Conservation (phyloP, 2,888 invertebrate genomes). For the Schrankia costaestrigalis region DNA sequence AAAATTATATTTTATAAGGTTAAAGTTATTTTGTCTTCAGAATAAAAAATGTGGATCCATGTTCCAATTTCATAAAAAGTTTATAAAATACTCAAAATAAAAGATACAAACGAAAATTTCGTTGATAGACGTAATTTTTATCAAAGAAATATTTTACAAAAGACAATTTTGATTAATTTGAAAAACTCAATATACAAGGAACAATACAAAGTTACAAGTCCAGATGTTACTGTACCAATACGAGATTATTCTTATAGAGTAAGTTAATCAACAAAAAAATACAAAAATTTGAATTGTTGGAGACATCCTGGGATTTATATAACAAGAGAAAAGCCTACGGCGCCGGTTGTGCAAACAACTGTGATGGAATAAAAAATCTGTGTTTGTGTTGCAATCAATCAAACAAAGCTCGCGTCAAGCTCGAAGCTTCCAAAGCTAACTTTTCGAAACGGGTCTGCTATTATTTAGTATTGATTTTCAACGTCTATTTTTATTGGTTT, state of each 20-base stretch:
- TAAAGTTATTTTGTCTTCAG: no score
- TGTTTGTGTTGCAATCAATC: slow-evolving; percentile 77
- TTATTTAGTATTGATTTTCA: slow-evolving; percentile 72
- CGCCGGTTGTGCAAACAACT: slow-evolving; percentile 50
- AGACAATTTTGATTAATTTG: slow-evolving; percentile 20
- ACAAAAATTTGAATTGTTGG: slow-evolving; percentile 26
- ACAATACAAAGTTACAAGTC: slow-evolving; percentile 18
- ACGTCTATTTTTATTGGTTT: slow-evolving; percentile 61
- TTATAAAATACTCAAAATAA: slow-evolving; percentile 1
- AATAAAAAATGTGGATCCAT: no score
- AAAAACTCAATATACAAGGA: slow-evolving; percentile 7
- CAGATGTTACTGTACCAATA: slow-evolving; percentile 34
- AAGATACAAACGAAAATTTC: no score
- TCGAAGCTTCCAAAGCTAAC: slow-evolving; percentile 62
- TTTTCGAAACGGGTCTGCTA: slow-evolving; percentile 57
- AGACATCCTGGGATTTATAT: slow-evolving; percentile 32
- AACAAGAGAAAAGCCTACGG: slow-evolving; percentile 44
- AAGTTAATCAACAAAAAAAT: slow-evolving; percentile 33
- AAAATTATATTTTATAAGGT: no score
- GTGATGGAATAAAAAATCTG: slow-evolving; percentile 63
- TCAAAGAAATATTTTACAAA: slow-evolving; percentile 14
- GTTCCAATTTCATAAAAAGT: background rate
- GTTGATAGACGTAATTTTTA: slow-evolving; percentile 8
- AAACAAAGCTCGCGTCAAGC: slow-evolving; percentile 62
- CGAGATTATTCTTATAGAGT: slow-evolving; percentile 20